Conservation (phyloP, 2,113 vertebrate species). For the Carassius carassius region DNA sequence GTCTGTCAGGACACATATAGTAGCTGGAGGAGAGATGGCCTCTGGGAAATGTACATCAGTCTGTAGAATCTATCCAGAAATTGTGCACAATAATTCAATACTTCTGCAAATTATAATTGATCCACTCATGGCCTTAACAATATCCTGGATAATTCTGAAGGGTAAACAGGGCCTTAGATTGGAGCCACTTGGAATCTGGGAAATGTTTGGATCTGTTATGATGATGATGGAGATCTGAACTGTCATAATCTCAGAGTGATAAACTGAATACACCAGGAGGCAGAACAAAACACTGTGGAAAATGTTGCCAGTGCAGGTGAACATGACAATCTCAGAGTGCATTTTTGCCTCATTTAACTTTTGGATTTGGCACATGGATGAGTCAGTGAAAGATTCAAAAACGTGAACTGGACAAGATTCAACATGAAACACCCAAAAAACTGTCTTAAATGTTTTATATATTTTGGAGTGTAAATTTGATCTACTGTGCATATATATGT, state of each 20-base stretch:
- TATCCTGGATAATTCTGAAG: constrained; percentile 33
- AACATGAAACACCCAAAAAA: no score
- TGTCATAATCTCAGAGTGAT: not conserved
- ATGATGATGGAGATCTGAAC: not conserved
- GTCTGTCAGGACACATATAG: constrained; percentile 5
- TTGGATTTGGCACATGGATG: not conserved
- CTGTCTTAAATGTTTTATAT: no score
- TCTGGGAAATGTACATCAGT: constrained; percentile 49
- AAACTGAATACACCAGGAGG: not conserved
- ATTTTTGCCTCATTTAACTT: not conserved
- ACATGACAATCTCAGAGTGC: not conserved
- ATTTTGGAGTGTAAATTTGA: not conserved
- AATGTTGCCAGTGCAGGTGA: not conserved
- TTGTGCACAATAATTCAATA: constrained; percentile 53
- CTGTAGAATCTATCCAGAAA: constrained; percentile 48
- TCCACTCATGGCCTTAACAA: constrained; percentile 50
- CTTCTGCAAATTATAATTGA: constrained; percentile 64
- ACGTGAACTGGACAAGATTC: not conserved
- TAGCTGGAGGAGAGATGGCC: constrained; percentile 42
- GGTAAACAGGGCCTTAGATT: not conserved
- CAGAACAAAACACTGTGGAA: not conserved
- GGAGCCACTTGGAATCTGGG: not conserved
- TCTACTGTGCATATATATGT: not conserved
- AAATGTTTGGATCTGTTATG: not conserved
- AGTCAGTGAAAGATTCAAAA: not conserved